Evolutionary conservation across 2,113 vertebrate species (phyloP).

Genomic region (Scartelaos histophorus): DNA sequence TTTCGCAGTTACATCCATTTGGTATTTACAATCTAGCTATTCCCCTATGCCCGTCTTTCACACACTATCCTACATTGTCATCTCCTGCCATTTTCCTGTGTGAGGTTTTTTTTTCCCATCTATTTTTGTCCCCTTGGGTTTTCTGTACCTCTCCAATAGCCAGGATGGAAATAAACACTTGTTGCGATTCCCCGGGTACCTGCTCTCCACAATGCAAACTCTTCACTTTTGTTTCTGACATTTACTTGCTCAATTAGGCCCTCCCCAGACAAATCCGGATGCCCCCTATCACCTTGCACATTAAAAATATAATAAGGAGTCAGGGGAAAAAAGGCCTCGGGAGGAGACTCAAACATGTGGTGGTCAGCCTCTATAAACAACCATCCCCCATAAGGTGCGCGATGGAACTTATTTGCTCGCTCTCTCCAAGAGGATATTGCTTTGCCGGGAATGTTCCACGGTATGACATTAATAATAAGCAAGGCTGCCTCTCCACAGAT

Average conservation of each 20-base stretch:
- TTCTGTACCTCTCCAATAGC: slow-evolving; percentile 22
- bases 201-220: slow-evolving; percentile 30
- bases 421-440: too few relatives aligned
- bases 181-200: slow-evolving; percentile 55
- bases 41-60: slow-evolving; percentile 5
- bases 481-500: too few relatives aligned
- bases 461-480: too few relatives aligned
- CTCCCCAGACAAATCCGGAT: slow-evolving; percentile 22
- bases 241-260: slow-evolving; percentile 66
- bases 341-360: background rate
- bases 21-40: slow-evolving; percentile 20
- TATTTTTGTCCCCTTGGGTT: background rate
- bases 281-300: slow-evolving; percentile 18
- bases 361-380: too few relatives aligned
- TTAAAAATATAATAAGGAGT: background rate
- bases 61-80: background rate
- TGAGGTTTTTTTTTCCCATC: background rate
- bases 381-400: too few relatives aligned
- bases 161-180: slow-evolving; percentile 49
- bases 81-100: background rate
- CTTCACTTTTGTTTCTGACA: slow-evolving; percentile 57
- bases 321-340: background rate
- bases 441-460: too few relatives aligned
- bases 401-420: too few relatives aligned
- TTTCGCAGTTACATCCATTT: background rate